Conservation (phyloP, 1,140 invertebrate species). For the Eumaeus atala region DNA sequence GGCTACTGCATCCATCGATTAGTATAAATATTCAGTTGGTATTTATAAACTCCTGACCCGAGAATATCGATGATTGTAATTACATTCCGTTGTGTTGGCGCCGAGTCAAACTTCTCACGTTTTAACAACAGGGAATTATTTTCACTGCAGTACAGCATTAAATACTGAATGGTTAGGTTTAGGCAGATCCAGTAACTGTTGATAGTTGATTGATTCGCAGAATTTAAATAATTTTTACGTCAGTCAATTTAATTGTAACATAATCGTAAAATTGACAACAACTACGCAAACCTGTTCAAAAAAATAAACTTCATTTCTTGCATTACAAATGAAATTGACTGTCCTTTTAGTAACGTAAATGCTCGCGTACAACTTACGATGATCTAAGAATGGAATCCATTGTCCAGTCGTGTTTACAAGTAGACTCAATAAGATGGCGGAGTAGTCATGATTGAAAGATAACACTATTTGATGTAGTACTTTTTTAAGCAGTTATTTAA, state of each 20-base stretch:
- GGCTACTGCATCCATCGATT: too few species aligned
- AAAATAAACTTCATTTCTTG: too few species aligned
- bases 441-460: slow-evolving; percentile 50
- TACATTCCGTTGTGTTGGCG: slow-evolving; percentile 4
- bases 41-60: not conserved
- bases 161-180: not conserved
- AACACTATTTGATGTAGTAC: slow-evolving; percentile 47
- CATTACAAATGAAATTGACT: too few species aligned
- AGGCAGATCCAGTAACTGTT: not conserved
- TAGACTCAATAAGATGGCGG: slow-evolving; percentile 47
- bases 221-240: too few species aligned
- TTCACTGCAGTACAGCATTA: not conserved
- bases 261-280: too few species aligned
- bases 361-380: too few species aligned
- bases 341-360: too few species aligned
- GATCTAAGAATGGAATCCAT: too few species aligned
- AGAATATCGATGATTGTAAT: slow-evolving; percentile 9
- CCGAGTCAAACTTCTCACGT: slow-evolving; percentile 5
- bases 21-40: not conserved
- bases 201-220: too few species aligned
- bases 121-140: not conserved
- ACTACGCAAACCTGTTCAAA: too few species aligned
- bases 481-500: too few species aligned
- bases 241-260: too few species aligned
- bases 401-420: slow-evolving; percentile 5